phyloP scores from a whole-genome alignment of 2,888 invertebrate genomes.

The Cloeon dipterum region DNA sequence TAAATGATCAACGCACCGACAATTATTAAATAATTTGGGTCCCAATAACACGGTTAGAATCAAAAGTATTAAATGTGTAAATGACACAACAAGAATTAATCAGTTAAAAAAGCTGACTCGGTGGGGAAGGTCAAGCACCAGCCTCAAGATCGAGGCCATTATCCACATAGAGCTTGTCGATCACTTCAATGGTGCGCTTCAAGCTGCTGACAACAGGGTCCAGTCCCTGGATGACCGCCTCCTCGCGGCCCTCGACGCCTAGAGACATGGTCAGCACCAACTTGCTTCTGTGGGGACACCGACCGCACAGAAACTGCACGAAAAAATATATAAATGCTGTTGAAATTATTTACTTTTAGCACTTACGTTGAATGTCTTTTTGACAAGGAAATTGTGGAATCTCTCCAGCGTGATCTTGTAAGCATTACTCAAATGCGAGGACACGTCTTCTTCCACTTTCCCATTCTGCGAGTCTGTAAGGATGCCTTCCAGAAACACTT shows the following conservation, averaged over 20 bases:
- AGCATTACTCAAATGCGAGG: constrained; percentile 34
- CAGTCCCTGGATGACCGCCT: constrained; percentile 17
- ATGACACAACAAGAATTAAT: too few relatives aligned
- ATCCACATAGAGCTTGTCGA: constrained; percentile 32
- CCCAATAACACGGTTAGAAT: too few relatives aligned
- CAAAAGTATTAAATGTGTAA: too few relatives aligned
- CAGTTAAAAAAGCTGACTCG: too few relatives aligned
- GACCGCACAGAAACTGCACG: constrained; percentile 36
- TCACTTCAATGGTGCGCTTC: constrained; percentile 28
- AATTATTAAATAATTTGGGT: too few relatives aligned
- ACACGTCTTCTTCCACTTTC: constrained; percentile 28
- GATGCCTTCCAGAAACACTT: constrained; percentile 30
- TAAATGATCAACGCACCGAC: neutral
- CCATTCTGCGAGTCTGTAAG: constrained; percentile 23
- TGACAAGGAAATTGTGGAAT: constrained; percentile 54
- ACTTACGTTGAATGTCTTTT: constrained; percentile 46
- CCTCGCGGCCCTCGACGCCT: constrained; percentile 16
- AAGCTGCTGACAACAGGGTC: constrained; percentile 26
- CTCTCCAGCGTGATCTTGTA: constrained; percentile 46
- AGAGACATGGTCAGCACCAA: constrained; percentile 24
- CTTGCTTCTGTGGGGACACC: constrained; percentile 35
- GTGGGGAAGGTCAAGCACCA: constrained; percentile 14
- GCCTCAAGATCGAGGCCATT: constrained; percentile 27
- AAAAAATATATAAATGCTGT: neutral
- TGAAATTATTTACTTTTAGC: neutral